phyloP scores from a whole-genome alignment of 2,797 vertebrate genomes.

The Chlorospingus flavigularis region DNA sequence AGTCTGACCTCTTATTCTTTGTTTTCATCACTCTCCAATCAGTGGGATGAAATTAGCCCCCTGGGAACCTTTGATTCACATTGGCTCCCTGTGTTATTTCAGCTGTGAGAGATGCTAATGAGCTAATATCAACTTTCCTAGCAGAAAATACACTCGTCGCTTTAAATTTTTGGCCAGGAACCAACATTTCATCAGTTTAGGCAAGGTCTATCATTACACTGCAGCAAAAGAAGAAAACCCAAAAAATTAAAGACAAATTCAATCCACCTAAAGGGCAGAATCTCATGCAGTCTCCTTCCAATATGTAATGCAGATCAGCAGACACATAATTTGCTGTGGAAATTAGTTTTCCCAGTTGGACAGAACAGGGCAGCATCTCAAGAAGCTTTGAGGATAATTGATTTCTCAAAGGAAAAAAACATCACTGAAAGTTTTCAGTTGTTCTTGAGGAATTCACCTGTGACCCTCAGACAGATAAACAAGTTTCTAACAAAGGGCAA shows the following conservation, averaged over 20 bases:
- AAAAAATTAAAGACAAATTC: constrained; percentile 1
- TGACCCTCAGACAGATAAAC: not conserved
- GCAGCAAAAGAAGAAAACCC: not conserved
- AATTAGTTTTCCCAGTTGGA: constrained; percentile 34
- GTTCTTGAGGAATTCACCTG: not conserved
- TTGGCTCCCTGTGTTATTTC: constrained; percentile 62
- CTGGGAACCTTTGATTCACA: constrained; percentile 13
- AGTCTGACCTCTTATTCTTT: constrained; percentile 50
- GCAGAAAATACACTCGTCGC: constrained; percentile 5
- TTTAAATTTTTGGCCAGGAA: constrained; percentile 53
- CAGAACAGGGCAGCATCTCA: not conserved
- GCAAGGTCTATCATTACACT: not conserved
- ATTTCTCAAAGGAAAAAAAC: constrained; percentile 18
- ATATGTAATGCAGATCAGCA: not conserved
- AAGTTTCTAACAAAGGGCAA: not conserved
- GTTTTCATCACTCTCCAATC: constrained; percentile 61
- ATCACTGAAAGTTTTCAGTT: not conserved
- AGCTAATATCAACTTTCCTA: constrained; percentile 62
- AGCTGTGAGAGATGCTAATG: constrained; percentile 70
- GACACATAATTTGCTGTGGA: not conserved
- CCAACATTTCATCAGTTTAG: constrained; percentile 29
- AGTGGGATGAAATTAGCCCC: constrained; percentile 49
- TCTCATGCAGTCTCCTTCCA: not conserved
- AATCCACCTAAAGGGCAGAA: not conserved
- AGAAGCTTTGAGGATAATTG: constrained; percentile 4